Conservation (phyloP, 2,113 vertebrate species). For the Eurypyga helias region DNA sequence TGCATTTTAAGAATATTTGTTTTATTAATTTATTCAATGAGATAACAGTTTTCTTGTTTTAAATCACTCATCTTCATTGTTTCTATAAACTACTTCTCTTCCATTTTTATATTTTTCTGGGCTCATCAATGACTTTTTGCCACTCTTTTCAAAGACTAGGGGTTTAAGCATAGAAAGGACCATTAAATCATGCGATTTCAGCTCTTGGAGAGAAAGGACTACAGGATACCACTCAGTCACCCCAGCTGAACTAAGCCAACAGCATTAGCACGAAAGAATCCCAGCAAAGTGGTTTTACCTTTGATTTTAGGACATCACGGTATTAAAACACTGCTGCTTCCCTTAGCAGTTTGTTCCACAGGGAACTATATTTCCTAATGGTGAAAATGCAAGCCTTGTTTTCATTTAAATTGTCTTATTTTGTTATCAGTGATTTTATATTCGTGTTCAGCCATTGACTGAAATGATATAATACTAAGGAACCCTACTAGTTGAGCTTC, state of each 20-base stretch:
- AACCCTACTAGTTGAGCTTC: background rate
- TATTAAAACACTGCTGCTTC: background rate
- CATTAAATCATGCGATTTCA: background rate
- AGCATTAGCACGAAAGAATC: background rate
- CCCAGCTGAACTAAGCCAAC: background rate
- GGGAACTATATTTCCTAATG: background rate
- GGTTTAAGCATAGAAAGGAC: background rate
- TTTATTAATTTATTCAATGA: background rate
- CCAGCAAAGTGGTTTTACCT: background rate
- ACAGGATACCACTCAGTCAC: background rate
- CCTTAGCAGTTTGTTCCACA: background rate
- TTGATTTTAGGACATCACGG: background rate
- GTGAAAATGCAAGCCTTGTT: background rate
- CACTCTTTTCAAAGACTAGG: background rate
- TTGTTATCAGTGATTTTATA: slow-evolving; percentile 18
- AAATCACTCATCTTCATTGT: background rate
- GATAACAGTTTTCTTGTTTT: background rate
- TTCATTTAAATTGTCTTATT: background rate
- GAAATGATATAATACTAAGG: background rate
- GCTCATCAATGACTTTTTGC: background rate
- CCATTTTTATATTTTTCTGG: background rate
- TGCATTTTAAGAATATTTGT: background rate
- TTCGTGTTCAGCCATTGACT: background rate
- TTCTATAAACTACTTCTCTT: background rate
- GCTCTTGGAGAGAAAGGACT: background rate